A percentile compares a stretch with the other conserved stretches of the same genome.
These are phyloP conservation scores for Dendronephthya gigantea DNA, from an alignment of 64 coral and sea anemone species.

Conservation along the genomic window DNA sequence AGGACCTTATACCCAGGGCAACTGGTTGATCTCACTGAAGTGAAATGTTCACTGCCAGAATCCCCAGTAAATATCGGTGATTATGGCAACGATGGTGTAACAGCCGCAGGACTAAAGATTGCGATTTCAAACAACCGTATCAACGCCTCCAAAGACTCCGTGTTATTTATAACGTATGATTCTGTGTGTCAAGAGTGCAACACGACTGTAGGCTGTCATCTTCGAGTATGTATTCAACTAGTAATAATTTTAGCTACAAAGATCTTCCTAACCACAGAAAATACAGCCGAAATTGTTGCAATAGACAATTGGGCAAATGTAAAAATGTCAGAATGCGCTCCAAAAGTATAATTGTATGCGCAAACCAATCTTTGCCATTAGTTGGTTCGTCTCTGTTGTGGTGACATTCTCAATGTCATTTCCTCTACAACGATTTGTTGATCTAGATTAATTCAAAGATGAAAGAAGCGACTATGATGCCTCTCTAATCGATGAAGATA, in stretches of 20 bases:
- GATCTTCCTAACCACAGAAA: too few species aligned
- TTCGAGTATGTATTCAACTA: neutral
- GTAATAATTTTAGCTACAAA: neutral
- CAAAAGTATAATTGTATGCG: too few species aligned
- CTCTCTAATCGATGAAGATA: too few species aligned
- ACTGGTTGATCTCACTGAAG: neutral
- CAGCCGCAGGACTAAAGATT: neutral
- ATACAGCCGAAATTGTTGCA: too few species aligned
- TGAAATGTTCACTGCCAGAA: neutral
- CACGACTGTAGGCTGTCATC: neutral
- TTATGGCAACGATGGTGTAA: neutral
- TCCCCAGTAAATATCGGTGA: conserved; percentile 3
- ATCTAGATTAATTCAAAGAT: too few species aligned
- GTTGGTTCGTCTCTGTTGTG: too few species aligned
- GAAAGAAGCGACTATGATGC: too few species aligned
- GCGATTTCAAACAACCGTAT: neutral
- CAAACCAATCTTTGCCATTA: too few species aligned
- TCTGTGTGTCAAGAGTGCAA: conserved; percentile 12
- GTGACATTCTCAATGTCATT: too few species aligned
- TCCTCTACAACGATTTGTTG: too few species aligned
- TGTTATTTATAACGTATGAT: neutral
- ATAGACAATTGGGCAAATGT: too few species aligned
- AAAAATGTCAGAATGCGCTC: too few species aligned
- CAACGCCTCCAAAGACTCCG: neutral
- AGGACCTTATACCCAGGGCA: neutral